These are phyloP conservation scores for Drosophila seclusa DNA, from an alignment of 2,888 invertebrate genomes.

Conservation along the genomic window DNA sequence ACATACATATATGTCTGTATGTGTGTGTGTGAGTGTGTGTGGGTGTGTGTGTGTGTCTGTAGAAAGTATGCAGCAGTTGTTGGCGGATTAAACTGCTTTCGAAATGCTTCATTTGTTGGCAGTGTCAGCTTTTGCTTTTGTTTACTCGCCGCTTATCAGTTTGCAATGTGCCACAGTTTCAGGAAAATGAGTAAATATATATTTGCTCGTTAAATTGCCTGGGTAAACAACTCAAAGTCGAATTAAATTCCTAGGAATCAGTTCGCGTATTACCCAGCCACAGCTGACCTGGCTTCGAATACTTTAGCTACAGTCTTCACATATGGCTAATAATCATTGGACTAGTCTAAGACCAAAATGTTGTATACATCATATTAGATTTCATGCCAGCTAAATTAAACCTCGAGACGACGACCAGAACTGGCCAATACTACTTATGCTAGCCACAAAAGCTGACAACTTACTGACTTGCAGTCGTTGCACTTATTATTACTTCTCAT, in stretches of 20 bases:
- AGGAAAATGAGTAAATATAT: slow-evolving; percentile 4
- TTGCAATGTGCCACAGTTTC: slow-evolving; percentile 18
- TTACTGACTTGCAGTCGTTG: slow-evolving; percentile 27
- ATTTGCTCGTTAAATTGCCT: slow-evolving; percentile 32
- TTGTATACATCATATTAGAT: slow-evolving; percentile 28
- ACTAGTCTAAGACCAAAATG: slow-evolving; percentile 3
- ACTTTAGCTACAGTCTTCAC: not conserved
- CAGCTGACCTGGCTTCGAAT: slow-evolving; percentile 11
- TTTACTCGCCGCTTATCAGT: slow-evolving; percentile 44
- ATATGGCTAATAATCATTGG: slow-evolving; percentile 1
- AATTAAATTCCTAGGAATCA: slow-evolving; percentile 5
- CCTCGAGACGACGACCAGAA: slow-evolving; percentile 6
- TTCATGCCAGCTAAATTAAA: slow-evolving; percentile 20
- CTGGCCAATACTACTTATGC: slow-evolving; percentile 10
- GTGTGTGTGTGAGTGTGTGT: not conserved
- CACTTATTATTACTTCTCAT: slow-evolving; percentile 29
- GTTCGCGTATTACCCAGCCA: not conserved
- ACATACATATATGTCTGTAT: not conserved
- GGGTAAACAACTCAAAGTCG: slow-evolving; percentile 30
- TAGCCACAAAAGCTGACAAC: slow-evolving; percentile 30
- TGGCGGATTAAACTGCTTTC: slow-evolving; percentile 26
- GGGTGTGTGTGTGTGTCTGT: slow-evolving; percentile 16
- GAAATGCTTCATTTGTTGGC: slow-evolving; percentile 18
- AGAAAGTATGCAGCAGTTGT: slow-evolving; percentile 62
- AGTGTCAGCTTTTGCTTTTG: slow-evolving; percentile 15